Base-by-base conservation (phyloP, 2,113 vertebrate species). In the Atlantisia rogersi region DNA sequence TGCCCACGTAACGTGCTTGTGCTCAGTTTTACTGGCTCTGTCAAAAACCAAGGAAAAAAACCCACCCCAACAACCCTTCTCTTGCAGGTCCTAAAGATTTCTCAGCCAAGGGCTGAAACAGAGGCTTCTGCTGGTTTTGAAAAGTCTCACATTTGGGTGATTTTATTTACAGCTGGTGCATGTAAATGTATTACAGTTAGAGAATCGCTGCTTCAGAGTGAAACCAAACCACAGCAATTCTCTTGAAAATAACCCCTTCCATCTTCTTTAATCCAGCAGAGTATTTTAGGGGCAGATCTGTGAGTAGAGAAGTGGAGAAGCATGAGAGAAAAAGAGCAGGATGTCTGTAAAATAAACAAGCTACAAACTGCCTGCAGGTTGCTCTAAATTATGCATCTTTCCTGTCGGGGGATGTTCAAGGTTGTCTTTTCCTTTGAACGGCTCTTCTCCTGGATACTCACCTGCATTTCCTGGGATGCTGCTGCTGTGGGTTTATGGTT, bases 281-380 rank as follows among this genome's bases (percentile, higher is more conserved):
- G 7, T n/a, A 39, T 88, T 90, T 42, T 29, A 55, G 82, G 59
- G 56, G 50, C 37, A 85, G 73, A 58, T 44, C 70, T 71, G 21
- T 0, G 13, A 87, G 88, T 3, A 59, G 42, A 75, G 42, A 75
- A 65, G 55, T 60, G n/a, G 24, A 84, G 70, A 87, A 77, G 24
- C 53, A 60, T 2, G 3, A 63, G 28, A 76, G 77, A 84, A 81
- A 46, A 46, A 71, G 50, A 93, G 31, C 17, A 74, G 81, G 76
- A 92, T 53, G 42, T 46, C 62, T 92, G 80, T 69, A 86, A 92
- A 94, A 95, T 82, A 79, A 90, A 79, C 78, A 75, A 90, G 52
- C 31, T 92, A 53, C 74, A 73, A 59, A 95, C 73, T 59, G 37
- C 76, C 65, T 91, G 64, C 62, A 53, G 63, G 31, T 78, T 79